A percentile compares a stretch with the other conserved stretches of the same genome.
Evolutionary conservation across 2,797 vertebrate species (phyloP).

Genomic region (Anisognathus igniventris): DNA sequence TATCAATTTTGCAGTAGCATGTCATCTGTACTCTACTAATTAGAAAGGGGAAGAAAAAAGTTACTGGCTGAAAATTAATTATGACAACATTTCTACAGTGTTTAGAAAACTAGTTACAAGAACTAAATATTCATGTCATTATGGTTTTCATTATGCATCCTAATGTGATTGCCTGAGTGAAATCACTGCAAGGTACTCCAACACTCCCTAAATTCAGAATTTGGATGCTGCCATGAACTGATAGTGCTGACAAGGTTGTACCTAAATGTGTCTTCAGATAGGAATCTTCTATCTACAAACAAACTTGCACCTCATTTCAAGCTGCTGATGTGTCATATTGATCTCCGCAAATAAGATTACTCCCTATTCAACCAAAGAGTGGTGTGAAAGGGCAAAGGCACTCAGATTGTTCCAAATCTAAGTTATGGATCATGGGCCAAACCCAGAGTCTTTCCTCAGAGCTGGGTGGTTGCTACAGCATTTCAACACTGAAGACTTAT

Average conservation of each 20-base stretch:
- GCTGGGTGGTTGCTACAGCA: neutral
- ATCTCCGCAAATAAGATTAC: neutral
- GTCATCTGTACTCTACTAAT: conserved; percentile 61
- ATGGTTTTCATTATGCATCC: conserved; percentile 48
- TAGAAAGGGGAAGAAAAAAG: conserved; percentile 61
- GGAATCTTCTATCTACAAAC: neutral
- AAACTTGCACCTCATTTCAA: neutral
- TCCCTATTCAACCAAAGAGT: neutral
- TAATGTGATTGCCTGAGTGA: conserved; percentile 29
- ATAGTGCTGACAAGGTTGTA: neutral
- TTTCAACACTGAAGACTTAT: neutral
- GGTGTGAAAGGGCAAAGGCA: neutral
- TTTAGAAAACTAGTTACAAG: conserved; percentile 59
- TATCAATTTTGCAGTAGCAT: conserved; percentile 65
- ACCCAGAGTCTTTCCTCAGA: neutral
- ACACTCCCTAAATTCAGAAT: neutral
- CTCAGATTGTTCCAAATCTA: neutral
- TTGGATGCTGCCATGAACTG: neutral
- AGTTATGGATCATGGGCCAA: neutral
- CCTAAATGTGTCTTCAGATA: neutral
- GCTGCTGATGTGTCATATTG: neutral
- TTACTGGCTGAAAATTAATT: conserved; percentile 66
- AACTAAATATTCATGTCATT: conserved; percentile 68
- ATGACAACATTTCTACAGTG: conserved; percentile 46
- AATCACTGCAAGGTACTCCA: conserved; percentile 27